phyloP scores from a whole-genome alignment of 1,140 invertebrate species.

The Palaemon carinicauda region DNA sequence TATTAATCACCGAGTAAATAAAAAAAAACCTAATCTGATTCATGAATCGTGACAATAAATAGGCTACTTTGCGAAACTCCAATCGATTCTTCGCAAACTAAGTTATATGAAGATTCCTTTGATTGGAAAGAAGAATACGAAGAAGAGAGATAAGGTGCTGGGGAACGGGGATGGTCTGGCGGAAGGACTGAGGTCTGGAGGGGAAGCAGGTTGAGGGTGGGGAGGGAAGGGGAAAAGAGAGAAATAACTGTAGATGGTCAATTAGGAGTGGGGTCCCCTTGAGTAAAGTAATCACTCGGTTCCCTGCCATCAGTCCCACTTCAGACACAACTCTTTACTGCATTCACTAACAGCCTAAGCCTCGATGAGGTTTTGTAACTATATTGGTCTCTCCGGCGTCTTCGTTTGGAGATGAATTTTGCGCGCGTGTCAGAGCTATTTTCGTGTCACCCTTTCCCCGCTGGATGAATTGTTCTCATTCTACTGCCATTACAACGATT shows the following conservation, averaged over 20 bases:
- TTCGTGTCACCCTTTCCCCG: constrained; percentile 14
- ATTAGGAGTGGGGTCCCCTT: constrained; percentile 42
- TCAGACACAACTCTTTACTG: constrained; percentile 24
- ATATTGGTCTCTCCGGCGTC: too few relatives aligned
- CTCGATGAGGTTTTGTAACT: too few relatives aligned
- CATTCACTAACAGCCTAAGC: too few relatives aligned
- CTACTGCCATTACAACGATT: constrained; percentile 53
- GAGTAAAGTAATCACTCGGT: constrained; percentile 52
- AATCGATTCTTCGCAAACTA: too few relatives aligned
- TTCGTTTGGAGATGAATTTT: not conserved
- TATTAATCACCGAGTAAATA: too few relatives aligned
- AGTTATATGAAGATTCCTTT: not conserved
- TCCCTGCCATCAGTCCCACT: constrained; percentile 45
- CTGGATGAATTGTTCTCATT: constrained; percentile 54
- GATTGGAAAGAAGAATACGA: not conserved
- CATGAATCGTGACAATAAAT: too few relatives aligned
- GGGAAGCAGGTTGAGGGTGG: not conserved
- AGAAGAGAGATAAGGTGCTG: not conserved
- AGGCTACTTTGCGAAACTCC: too few relatives aligned
- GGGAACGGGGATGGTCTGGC: not conserved
- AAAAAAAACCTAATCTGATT: too few relatives aligned
- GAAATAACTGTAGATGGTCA: constrained; percentile 48
- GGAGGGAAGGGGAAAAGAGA: not conserved
- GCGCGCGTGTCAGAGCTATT: not conserved
- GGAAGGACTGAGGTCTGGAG: not conserved